Conservation (phyloP, 2,888 invertebrate species). For the Tetragonisca angustula region DNA sequence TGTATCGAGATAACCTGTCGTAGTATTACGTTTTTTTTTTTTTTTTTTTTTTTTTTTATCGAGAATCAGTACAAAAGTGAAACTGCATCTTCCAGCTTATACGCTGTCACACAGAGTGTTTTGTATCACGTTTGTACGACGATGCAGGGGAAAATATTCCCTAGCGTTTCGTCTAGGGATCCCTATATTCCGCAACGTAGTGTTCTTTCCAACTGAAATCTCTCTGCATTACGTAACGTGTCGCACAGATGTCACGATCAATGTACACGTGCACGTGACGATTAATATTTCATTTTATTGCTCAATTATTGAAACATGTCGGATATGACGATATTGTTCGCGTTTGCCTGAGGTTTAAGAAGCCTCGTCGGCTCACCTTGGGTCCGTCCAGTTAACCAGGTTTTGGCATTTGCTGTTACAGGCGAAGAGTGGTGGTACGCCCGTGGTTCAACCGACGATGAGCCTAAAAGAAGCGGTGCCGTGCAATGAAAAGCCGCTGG, state of each 20-base stretch:
- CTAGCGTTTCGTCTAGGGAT: not conserved
- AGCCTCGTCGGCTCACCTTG: no score
- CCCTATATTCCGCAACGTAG: not conserved
- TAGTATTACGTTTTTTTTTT: not conserved
- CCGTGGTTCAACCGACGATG: constrained; percentile 66
- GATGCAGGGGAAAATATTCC: not conserved
- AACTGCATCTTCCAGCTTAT: not conserved
- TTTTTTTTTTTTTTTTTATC: no score
- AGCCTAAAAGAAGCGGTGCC: constrained; percentile 85
- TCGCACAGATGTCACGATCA: no score
- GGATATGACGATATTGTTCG: no score
- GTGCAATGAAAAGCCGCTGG: constrained; percentile 88
- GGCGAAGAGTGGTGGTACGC: constrained; percentile 49
- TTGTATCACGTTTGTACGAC: not conserved
- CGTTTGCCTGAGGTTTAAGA: not conserved
- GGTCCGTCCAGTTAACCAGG: not conserved
- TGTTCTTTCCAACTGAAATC: not conserved
- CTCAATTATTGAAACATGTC: no score
- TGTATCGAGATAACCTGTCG: not conserved
- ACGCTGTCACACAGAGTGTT: not conserved
- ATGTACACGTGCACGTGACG: no score
- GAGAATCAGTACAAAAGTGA: not conserved
- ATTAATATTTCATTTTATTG: no score
- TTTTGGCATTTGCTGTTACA: constrained; percentile 26
- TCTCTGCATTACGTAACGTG: no score